phyloP scores from a whole-genome alignment of 2,797 vertebrate species.

The Xenentodon cancila region DNA sequence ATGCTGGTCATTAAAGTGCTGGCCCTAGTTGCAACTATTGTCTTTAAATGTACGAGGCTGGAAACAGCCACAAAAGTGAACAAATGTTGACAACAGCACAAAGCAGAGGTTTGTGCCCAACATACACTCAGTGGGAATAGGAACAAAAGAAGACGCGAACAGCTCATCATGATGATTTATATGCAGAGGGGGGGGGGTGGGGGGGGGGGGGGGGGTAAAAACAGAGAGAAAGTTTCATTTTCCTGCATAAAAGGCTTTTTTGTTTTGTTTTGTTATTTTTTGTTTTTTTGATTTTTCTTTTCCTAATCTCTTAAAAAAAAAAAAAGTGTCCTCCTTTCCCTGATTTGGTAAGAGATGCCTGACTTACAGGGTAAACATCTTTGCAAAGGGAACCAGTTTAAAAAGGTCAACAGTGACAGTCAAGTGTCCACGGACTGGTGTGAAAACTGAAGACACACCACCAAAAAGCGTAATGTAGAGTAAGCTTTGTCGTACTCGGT shows the following conservation, averaged over 20 bases:
- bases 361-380: too few relatives aligned
- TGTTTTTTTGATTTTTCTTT: slow-evolving; percentile 6
- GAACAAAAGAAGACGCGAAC: slow-evolving; percentile 9
- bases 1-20: slow-evolving; percentile 46
- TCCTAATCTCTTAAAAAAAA: too few relatives aligned
- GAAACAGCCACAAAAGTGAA: slow-evolving; percentile 39
- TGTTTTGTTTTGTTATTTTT: slow-evolving; percentile 4
- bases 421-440: background rate
- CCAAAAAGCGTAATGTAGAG: background rate
- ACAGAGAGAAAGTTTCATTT: slow-evolving; percentile 37
- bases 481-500: slow-evolving; percentile 11
- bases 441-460: background rate
- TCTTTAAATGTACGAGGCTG: slow-evolving; percentile 27
- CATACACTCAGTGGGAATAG: slow-evolving; percentile 7
- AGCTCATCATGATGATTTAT: slow-evolving; percentile 47
- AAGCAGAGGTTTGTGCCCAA: slow-evolving; percentile 24
- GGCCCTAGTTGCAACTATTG: slow-evolving; percentile 28
- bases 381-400: too few relatives aligned
- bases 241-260: slow-evolving; percentile 1
- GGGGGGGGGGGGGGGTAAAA: too few relatives aligned
- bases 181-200: too few relatives aligned
- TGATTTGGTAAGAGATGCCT: too few relatives aligned
- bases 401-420: too few relatives aligned
- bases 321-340: too few relatives aligned
- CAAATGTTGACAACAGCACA: slow-evolving; percentile 50